These are phyloP conservation scores for Pemphredon lugubris DNA, from an alignment of 2,888 invertebrate genomes.

Conservation along the genomic window DNA sequence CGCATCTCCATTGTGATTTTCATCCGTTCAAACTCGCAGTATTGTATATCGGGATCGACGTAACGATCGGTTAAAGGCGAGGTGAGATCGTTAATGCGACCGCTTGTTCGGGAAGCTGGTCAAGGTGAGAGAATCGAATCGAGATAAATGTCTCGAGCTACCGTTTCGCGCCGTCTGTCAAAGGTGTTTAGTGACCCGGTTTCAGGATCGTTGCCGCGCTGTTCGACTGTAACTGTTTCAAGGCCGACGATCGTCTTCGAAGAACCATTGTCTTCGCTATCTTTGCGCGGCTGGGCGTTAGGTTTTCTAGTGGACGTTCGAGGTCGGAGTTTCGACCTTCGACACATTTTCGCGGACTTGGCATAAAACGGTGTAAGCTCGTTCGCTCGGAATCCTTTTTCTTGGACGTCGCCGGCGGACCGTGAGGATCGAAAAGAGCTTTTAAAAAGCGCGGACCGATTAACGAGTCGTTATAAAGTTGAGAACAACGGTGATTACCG, in stretches of 20 bases:
- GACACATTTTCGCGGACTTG: not conserved
- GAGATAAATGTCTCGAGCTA: slow-evolving; percentile 9
- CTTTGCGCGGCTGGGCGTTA: not conserved
- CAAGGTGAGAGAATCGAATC: too few relatives aligned
- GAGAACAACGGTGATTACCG: too few relatives aligned
- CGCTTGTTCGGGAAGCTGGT: too few relatives aligned
- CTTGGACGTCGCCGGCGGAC: too few relatives aligned
- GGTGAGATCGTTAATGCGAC: not conserved
- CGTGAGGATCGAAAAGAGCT: too few relatives aligned
- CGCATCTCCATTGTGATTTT: slow-evolving; percentile 17
- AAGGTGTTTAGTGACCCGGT: slow-evolving; percentile 41
- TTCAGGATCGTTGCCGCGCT: slow-evolving; percentile 17
- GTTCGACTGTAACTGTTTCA: slow-evolving; percentile 18
- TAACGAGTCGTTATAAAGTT: too few relatives aligned
- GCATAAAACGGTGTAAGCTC: not conserved
- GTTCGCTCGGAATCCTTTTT: not conserved
- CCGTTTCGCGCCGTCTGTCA: slow-evolving; percentile 16
- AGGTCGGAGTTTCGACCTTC: not conserved
- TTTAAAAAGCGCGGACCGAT: too few relatives aligned
- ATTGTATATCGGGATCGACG: slow-evolving; percentile 1
- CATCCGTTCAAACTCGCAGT: slow-evolving; percentile 31
- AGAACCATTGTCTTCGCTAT: slow-evolving; percentile 3
- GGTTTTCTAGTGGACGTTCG: not conserved
- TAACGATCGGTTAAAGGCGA: not conserved
- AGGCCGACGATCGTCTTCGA: slow-evolving; percentile 3